Evolutionary conservation across 2,113 vertebrate species (phyloP).

Genomic region (Leptosomus discolor): DNA sequence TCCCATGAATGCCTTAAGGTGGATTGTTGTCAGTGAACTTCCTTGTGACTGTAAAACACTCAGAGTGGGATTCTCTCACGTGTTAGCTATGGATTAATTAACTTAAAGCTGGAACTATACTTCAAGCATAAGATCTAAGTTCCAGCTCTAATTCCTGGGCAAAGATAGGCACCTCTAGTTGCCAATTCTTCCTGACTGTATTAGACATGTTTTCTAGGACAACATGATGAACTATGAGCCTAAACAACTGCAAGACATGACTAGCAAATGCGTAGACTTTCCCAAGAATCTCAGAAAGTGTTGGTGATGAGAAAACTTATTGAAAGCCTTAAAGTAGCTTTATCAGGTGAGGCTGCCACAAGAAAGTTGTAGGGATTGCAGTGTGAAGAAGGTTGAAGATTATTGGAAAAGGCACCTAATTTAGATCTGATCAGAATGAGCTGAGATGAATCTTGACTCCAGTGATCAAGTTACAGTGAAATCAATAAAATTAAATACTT

Average conservation of each 20-base stretch:
- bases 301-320: not conserved
- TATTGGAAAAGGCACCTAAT: constrained; percentile 31
- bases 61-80: not conserved
- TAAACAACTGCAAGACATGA: not conserved
- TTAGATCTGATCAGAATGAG: constrained; percentile 8
- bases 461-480: not conserved
- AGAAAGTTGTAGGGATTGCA: not conserved
- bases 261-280: not conserved
- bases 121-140: not conserved
- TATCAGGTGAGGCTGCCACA: not conserved
- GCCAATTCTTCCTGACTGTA: not conserved
- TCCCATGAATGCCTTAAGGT: not conserved
- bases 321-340: not conserved
- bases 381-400: not conserved
- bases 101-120: not conserved
- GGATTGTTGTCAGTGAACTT: not conserved
- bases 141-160: not conserved
- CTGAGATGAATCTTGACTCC: not conserved
- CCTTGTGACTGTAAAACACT: not conserved
- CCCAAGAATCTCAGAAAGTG: not conserved
- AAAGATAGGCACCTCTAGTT: not conserved
- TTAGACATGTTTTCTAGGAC: not conserved
- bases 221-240: not conserved
- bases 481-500: constrained; percentile 16
- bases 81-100: not conserved